Evolutionary conservation across 92 coral and sea anemone genomes (phyloP).

Genomic region (Pocillopora grandis): DNA sequence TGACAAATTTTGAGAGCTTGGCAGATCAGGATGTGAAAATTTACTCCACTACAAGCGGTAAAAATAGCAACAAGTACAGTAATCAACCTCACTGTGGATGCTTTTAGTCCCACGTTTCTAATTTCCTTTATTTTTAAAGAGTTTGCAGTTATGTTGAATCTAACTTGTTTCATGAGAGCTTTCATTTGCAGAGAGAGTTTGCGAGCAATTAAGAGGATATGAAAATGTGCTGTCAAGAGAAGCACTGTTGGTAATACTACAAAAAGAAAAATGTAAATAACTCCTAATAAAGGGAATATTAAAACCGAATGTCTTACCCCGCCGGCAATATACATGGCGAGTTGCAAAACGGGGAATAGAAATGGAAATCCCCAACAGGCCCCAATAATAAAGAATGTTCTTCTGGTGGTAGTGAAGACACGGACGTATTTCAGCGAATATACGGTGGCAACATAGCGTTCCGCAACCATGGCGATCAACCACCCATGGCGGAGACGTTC

Average conservation of each 20-base stretch:
- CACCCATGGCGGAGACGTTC: background rate
- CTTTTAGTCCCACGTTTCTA: background rate
- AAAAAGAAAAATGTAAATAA: constrained; percentile 12
- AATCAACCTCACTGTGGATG: constrained; percentile 1
- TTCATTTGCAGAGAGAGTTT: background rate
- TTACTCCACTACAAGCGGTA: constrained; percentile 5
- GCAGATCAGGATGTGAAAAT: background rate
- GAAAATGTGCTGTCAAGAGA: constrained; percentile 6
- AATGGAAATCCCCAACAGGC: constrained; percentile 16
- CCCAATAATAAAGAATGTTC: background rate
- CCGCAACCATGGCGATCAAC: constrained; percentile 6
- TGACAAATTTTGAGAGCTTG: background rate
- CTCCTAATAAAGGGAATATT: background rate
- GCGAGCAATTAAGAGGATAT: constrained; percentile 3
- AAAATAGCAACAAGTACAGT: background rate
- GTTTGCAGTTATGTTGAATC: background rate
- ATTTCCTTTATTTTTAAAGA: background rate
- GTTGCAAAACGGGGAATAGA: background rate
- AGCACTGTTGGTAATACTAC: constrained; percentile 2
- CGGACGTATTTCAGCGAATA: constrained; percentile 7
- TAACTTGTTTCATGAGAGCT: constrained; percentile 7
- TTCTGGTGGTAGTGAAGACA: background rate
- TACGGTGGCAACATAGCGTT: constrained; percentile 23
- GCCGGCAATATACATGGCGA: background rate
- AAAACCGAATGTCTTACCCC: background rate